A percentile compares a stretch with the other conserved stretches of the same genome.
These are phyloP conservation scores for Cryptocephalus moraei DNA, from an alignment of 2,888 invertebrate species.

Conservation along the genomic window DNA sequence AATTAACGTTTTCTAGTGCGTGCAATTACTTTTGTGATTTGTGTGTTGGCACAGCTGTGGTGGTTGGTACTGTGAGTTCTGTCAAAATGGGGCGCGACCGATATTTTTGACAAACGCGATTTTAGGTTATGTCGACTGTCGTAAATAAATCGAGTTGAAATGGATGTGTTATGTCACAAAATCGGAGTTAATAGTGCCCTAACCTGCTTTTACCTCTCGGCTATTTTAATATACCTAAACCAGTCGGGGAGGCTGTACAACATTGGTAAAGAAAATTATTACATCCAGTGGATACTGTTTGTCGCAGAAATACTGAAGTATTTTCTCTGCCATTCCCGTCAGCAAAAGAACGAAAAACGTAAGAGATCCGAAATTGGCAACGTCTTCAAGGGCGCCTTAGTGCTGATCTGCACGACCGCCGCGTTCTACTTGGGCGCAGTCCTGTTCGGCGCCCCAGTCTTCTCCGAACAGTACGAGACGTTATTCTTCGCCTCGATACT, in stretches of 20 bases:
- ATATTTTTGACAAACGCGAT: no score
- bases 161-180: no score
- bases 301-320: conserved; percentile 46
- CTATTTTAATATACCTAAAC: conserved; percentile 46
- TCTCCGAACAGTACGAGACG: conserved; percentile 55
- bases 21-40: no score
- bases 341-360: conserved; percentile 27
- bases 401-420: conserved; percentile 39
- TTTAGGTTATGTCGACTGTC: no score
- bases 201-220: conserved; percentile 53
- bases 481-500: conserved; percentile 53
- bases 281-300: conserved; percentile 33
- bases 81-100: no score
- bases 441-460: conserved; percentile 57
- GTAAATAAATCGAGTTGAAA: no score
- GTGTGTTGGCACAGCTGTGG: no score
- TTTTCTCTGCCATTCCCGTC: conserved; percentile 5
- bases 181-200: conserved; percentile 28
- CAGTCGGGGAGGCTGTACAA: conserved; percentile 49
- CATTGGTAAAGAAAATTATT: conserved; percentile 42
- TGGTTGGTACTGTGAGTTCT: no score
- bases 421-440: conserved; percentile 52
- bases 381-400: conserved; percentile 40
- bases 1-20: no score
- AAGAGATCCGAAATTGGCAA: conserved; percentile 12